A percentile compares a stretch with the other conserved stretches of the same genome.
Conservation (phyloP, 2,113 vertebrate genomes). For the Rhabdomys dilectus region DNA sequence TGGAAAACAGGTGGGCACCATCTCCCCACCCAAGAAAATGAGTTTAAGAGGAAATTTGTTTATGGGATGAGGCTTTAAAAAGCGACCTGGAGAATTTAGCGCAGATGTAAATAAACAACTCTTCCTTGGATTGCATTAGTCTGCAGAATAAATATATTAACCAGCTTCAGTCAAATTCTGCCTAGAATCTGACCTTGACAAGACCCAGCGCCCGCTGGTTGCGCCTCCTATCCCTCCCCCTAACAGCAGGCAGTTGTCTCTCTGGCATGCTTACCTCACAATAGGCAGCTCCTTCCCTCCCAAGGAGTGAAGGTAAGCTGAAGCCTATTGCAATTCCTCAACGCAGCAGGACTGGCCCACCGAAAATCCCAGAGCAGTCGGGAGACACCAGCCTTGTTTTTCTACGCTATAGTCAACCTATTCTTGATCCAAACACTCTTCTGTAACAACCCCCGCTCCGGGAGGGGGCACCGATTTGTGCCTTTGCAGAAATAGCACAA, state of each 20-base stretch:
- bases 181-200: constrained; percentile 76
- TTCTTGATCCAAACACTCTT: neutral
- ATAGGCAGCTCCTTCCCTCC: constrained; percentile 48
- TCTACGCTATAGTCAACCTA: neutral
- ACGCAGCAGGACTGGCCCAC: neutral
- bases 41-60: constrained; percentile 82
- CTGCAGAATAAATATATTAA: constrained; percentile 78
- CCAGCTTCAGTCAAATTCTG: constrained; percentile 66
- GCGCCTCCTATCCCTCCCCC: neutral
- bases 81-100: constrained; percentile 81
- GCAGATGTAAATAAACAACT: constrained; percentile 81
- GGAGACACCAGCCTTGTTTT: constrained; percentile 62
- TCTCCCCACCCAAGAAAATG: constrained; percentile 78
- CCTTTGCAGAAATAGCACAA: neutral
- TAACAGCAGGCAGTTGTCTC: constrained; percentile 30
- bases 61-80: constrained; percentile 81
- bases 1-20: constrained; percentile 81
- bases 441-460: neutral
- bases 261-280: neutral
- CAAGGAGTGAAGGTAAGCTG: constrained; percentile 57
- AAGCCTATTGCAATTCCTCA: constrained; percentile 41
- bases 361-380: neutral
- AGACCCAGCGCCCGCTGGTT: constrained; percentile 55
- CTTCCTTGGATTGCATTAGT: constrained; percentile 74
- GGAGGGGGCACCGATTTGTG: constrained; percentile 22